Conservation (phyloP, 2,113 vertebrate species). For the Hucho hucho region DNA sequence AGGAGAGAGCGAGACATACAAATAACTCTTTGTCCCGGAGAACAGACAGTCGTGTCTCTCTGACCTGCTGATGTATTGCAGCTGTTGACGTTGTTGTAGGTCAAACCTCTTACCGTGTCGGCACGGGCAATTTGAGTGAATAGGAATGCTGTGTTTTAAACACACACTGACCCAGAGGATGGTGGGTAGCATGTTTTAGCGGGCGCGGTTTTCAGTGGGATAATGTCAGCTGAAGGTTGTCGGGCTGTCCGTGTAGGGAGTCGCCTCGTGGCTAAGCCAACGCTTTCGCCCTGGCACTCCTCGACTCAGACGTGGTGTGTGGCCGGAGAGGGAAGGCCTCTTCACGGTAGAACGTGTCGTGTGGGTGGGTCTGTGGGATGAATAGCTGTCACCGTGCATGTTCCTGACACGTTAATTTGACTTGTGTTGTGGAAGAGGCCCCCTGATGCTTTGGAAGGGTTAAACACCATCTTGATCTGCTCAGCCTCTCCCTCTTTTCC, state of each 20-base stretch:
- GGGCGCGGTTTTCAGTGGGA: too few species aligned
- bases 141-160: neutral
- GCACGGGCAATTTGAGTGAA: neutral
- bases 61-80: slow-evolving; percentile 36
- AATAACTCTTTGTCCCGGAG: slow-evolving; percentile 46
- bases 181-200: too few species aligned
- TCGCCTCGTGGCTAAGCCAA: too few species aligned
- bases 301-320: neutral
- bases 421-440: slow-evolving; percentile 53
- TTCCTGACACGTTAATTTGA: slow-evolving; percentile 61
- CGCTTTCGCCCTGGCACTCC: too few species aligned
- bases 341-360: neutral
- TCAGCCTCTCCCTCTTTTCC: slow-evolving; percentile 10
- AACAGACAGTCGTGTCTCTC: slow-evolving; percentile 43
- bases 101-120: neutral
- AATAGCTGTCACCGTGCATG: slow-evolving; percentile 46
- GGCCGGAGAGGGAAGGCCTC: too few species aligned
- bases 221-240: too few species aligned
- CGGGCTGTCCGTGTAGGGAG: too few species aligned
- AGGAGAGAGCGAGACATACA: slow-evolving; percentile 36
- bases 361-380: slow-evolving; percentile 25
- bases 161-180: neutral
- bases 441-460: slow-evolving; percentile 40
- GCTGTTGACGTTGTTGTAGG: slow-evolving; percentile 10
- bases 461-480: slow-evolving; percentile 35